Evolutionary conservation across 2,113 vertebrate species (phyloP).

Genomic region (Patagioenas fasciata): DNA sequence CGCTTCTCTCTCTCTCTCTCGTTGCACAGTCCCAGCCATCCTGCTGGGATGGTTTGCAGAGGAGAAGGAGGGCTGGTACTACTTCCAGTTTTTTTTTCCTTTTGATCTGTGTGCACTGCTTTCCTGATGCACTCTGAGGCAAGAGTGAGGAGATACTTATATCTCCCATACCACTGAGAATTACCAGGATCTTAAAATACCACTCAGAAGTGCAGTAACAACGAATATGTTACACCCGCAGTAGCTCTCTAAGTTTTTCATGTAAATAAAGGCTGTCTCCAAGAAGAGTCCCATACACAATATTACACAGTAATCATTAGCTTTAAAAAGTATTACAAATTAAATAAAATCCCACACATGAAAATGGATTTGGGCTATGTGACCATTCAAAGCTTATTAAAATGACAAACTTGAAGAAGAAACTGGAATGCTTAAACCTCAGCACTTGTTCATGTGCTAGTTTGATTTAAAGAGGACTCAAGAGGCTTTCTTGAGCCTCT

Average conservation of each 20-base stretch:
- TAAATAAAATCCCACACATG: conserved; percentile 7
- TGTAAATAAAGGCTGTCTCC: conserved; percentile 4
- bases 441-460: background rate
- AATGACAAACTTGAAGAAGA: background rate
- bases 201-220: background rate
- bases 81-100: background rate
- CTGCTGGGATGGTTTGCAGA: background rate
- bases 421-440: conserved; percentile 19
- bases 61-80: background rate
- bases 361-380: background rate
- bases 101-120: background rate
- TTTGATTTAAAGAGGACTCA: conserved; percentile 33
- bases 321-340: conserved; percentile 19
- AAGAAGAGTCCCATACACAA: background rate
- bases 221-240: background rate
- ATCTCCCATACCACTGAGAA: background rate
- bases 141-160: background rate
- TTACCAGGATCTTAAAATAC: conserved; percentile 17
- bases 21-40: background rate
- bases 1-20: background rate
- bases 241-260: background rate
- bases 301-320: background rate
- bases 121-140: background rate
- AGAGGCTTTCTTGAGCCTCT: background rate
- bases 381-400: conserved; percentile 4